phyloP scores from a whole-genome alignment of 2,797 vertebrate genomes.

The Nyctalus aviator region DNA sequence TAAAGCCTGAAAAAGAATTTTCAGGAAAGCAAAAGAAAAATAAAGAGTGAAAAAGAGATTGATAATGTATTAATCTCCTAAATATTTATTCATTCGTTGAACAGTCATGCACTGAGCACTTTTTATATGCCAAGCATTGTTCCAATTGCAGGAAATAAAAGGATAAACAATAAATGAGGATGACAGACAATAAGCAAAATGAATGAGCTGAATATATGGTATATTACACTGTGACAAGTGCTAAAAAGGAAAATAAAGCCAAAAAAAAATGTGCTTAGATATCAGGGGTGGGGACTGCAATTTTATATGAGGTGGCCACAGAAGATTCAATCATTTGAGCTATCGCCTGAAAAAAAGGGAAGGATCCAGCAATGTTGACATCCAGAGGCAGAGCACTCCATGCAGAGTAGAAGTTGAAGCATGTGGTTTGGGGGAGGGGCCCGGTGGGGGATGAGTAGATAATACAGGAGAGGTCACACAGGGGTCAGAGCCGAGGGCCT shows the following conservation, averaged over 20 bases:
- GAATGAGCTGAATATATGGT: background rate
- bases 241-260: background rate
- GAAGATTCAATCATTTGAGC: background rate
- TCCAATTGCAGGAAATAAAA: background rate
- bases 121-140: background rate
- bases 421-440: accelerated
- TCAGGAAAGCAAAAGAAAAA: slow-evolving; percentile 13
- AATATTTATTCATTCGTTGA: background rate
- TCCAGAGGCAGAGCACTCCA: background rate
- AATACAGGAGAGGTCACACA: background rate
- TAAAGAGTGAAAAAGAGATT: background rate
- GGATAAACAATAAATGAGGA: background rate
- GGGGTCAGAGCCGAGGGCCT: background rate
- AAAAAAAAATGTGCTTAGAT: background rate
- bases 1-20: background rate
- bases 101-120: background rate
- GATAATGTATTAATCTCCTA: background rate
- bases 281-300: background rate
- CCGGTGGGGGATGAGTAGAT: too few relatives aligned
- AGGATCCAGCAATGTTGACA: background rate
- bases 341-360: background rate
- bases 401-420: background rate
- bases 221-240: background rate
- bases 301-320: background rate
- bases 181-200: background rate